Percentiles rank a stretch among this genome's conserved stretches.
Conservation (phyloP, 64 coral and sea anemone genomes). For the Catalaphyllia jardinei region DNA sequence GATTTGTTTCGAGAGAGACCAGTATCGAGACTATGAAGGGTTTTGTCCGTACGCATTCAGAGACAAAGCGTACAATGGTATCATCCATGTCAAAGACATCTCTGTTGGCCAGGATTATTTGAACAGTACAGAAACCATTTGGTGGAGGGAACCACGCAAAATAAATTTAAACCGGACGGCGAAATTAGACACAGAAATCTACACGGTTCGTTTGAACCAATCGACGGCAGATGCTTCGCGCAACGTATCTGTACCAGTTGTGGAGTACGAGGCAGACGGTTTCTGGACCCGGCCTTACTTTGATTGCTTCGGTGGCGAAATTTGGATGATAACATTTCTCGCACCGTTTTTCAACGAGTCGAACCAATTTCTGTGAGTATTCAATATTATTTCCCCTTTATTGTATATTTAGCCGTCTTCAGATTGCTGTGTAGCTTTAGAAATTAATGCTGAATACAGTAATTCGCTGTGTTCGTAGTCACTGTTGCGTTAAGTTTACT, state of each 20-base stretch:
- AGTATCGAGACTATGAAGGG: conserved; percentile 44
- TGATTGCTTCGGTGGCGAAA: conserved; percentile 68
- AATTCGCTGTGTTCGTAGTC: not conserved
- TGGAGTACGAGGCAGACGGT: conserved; percentile 21
- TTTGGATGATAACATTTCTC: conserved; percentile 69
- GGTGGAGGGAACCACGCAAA: conserved; percentile 52
- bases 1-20: conserved; percentile 61
- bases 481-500: not conserved
- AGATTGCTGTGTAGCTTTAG: not conserved
- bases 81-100: conserved; percentile 53
- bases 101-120: conserved; percentile 63
- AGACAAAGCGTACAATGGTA: conserved; percentile 27
- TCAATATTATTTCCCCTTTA: not conserved
- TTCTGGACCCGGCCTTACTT: conserved; percentile 71
- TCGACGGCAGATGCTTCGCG: not conserved
- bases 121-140: conserved; percentile 47
- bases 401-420: not conserved
- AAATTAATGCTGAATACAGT: not conserved
- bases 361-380: conserved; percentile 64
- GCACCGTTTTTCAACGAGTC: conserved; percentile 71
- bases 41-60: conserved; percentile 70
- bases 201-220: conserved; percentile 39
- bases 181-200: conserved; percentile 33
- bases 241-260: conserved; percentile 19
- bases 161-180: not conserved